Base-by-base conservation (phyloP, 2,113 vertebrate species). In the Amphiprion ocellaris region DNA sequence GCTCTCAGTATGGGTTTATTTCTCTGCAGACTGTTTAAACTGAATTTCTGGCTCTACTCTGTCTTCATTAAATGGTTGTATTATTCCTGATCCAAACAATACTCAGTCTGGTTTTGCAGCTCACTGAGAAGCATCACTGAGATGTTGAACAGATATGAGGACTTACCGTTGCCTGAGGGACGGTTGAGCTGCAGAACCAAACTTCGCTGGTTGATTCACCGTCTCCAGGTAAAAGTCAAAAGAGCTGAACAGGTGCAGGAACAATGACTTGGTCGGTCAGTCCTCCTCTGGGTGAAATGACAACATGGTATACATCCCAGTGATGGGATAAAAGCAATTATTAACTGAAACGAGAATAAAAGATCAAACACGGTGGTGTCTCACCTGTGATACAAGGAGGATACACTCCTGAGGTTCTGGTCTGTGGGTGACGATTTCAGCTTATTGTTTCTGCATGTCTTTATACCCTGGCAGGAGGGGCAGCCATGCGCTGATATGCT, bases 381-480 rank as follows among this genome's bases (percentile, higher is more conserved):
- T 87, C 46, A 80, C 63, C 79, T 77, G 67, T 33, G 19, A 16
- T 61, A 0, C 33, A 14, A 56, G 24, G 69, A 30, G 14, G 26
- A 52, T 54, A 6, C 52, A 33, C 61, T 0, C 24, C 28, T 52
- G 69, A 52, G 23, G 12, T 30, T n/a, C n/a, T n/a, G 10, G 30
- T 63, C 16, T 58, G 21, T 9, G 11, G 4, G 17, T 54, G 53
- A 55, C 4, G 8, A 6, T 73, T 39, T 63, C 49, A 0, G 30
- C n/a, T 68, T 4, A 47, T 17, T 30, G 23, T 61, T 59, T 62
- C 54, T 56, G 52, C 77, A 23, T 64, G 37, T 65, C 58, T 76
- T 83, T 81, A 81, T 90, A 79, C 68, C 14, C 41, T 55, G 54
- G 74, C 74, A 61, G 86, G 64, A 64, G 65, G 69, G 62, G 65